These are phyloP conservation scores for human DNA, from an alignment of 2,113 vertebrate species.

Conservation along the genomic window GRCh38 chr1:59224001-59224500, in stretches of 20 bases:
- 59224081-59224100: neutral
- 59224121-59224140: neutral
- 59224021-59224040: neutral
- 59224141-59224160: neutral
- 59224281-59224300: slow-evolving; percentile 31
- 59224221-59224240: neutral
- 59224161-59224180: neutral
- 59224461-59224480: neutral
- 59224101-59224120: neutral
- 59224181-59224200: neutral
- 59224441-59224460: neutral
- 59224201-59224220: neutral
- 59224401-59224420: neutral
- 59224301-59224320: slow-evolving; percentile 51
- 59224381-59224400: slow-evolving; percentile 58
- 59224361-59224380: slow-evolving; percentile 72
- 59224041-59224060: neutral
- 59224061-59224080: neutral
- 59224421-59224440: slow-evolving; percentile 26
- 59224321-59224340: slow-evolving; percentile 70
- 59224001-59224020: neutral
- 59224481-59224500: neutral
- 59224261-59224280: neutral
- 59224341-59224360: slow-evolving; percentile 46
- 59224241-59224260: neutral